Conservation (phyloP, 2,797 vertebrate genomes). For the Pipistrellus pipistrellus region DNA sequence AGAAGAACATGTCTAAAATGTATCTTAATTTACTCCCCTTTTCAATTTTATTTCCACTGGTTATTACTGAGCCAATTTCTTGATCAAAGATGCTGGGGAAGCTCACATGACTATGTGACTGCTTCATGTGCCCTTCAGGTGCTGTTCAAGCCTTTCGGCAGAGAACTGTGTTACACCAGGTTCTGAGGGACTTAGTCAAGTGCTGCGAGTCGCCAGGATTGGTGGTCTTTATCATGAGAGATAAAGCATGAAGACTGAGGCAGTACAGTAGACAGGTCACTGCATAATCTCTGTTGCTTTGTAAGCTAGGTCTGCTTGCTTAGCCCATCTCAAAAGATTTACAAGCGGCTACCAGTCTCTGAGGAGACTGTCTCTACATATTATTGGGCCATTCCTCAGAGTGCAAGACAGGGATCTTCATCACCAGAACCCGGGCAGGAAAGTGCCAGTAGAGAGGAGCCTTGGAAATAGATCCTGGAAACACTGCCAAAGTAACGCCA, state of each 20-base stretch:
- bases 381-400: constrained; percentile 21
- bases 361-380: constrained; percentile 7
- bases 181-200: background rate
- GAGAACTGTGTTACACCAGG: background rate
- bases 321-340: constrained; percentile 43
- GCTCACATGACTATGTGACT: background rate
- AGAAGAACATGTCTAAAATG: background rate
- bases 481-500: background rate
- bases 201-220: background rate
- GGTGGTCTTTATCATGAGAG: constrained; percentile 36
- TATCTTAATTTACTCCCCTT: background rate
- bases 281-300: constrained; percentile 21
- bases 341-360: constrained; percentile 51
- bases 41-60: background rate
- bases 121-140: background rate
- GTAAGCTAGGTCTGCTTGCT: constrained; percentile 18
- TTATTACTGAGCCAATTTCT: constrained; percentile 19
- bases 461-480: background rate
- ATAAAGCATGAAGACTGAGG: constrained; percentile 50
- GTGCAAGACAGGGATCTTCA: background rate
- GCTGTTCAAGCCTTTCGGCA: constrained; percentile 18
- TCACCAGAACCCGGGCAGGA: background rate
- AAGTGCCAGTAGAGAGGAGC: background rate
- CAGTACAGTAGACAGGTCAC: constrained; percentile 58
- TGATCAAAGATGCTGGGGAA: background rate